Base-by-base conservation (phyloP, 1,140 invertebrate genomes). In the Lepidurus apus region DNA sequence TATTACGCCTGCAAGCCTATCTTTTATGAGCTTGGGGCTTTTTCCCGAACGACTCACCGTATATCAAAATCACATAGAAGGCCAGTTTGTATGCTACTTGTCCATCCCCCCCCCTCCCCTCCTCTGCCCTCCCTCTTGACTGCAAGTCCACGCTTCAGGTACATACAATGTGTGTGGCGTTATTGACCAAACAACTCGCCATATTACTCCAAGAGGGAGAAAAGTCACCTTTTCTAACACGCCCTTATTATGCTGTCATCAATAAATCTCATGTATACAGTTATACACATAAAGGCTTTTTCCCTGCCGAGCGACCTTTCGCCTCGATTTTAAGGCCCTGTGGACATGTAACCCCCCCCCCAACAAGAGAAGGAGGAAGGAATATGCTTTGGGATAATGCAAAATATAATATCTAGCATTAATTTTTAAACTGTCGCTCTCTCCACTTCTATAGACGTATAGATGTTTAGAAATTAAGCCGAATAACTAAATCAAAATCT, bases 171-270 rank as follows among this genome's bases (percentile, higher is more conserved):
- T 65, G 21, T 65, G 53, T 65, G 8, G 17, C 53, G 21, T 21
- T 65, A 65, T 65, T 65, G 53, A 65, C 53, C 53, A 65, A 65
- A 65, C 53, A 65, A 65, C 17, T 47, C 45, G 45, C 45, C 45
- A 47, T 17, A 17, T 65, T 65, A 17, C 53, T 13, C 17, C n/a
- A 21, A 65, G 53, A 65, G 53, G 53, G 53, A 21, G 13, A 65
- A 65, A 65, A 65, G 53, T 65, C 53, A 65, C n/a, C 13, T 65
- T 65, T 65, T 17, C 53, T 65, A 65, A 65, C 17, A 9, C 53
- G 17, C 53, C 53, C 8, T 65, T 65, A 65, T 65, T 65, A 65
- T 65, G 53, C 53, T 65, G 53, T 65, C 53, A 21, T 65, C 53
- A 65, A 65, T 65, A 65, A 65, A 65, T 65, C 53, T 65, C 53